Conservation (phyloP, 2,888 invertebrate genomes). For the Caenorhabditis doughertyi region DNA sequence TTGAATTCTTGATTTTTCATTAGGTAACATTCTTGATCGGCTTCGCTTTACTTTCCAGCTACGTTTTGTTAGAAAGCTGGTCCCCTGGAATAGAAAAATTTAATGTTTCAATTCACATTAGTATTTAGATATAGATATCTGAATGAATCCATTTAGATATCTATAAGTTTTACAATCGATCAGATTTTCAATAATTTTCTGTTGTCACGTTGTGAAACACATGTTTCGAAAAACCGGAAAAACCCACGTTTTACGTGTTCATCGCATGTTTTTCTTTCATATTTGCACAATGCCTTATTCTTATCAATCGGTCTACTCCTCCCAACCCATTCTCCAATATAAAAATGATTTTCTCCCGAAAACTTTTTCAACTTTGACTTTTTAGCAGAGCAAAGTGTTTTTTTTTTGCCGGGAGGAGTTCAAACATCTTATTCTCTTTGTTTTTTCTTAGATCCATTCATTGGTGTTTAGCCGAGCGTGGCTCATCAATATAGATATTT, state of each 20-base stretch:
- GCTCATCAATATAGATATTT: constrained; percentile 29
- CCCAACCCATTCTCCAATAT: constrained; percentile 4
- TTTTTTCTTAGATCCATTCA: constrained; percentile 46
- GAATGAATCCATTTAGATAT: too few relatives aligned
- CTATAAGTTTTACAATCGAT: too few relatives aligned
- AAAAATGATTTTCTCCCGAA: constrained; percentile 13
- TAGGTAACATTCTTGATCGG: too few relatives aligned
- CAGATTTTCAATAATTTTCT: too few relatives aligned
- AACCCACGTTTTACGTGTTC: constrained; percentile 15
- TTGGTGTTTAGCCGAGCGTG: constrained; percentile 47
- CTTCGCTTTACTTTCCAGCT: too few relatives aligned
- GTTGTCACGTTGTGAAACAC: not conserved
- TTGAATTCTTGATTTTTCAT: too few relatives aligned
- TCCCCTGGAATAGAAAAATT: too few relatives aligned
- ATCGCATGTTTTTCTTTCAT: constrained; percentile 26
- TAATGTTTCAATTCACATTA: too few relatives aligned
- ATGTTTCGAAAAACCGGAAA: constrained; percentile 6
- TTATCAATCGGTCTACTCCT: constrained; percentile 30
- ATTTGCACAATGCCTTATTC: constrained; percentile 41
- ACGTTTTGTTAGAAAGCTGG: too few relatives aligned
- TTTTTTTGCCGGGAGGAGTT: constrained; percentile 23
- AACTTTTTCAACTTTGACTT: constrained; percentile 29
- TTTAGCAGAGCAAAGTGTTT: constrained; percentile 9
- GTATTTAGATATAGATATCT: too few relatives aligned
- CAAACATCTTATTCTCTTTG: constrained; percentile 51